Base-by-base conservation (phyloP, 2,797 vertebrate species). In the Hypotaenidia philippensis region DNA sequence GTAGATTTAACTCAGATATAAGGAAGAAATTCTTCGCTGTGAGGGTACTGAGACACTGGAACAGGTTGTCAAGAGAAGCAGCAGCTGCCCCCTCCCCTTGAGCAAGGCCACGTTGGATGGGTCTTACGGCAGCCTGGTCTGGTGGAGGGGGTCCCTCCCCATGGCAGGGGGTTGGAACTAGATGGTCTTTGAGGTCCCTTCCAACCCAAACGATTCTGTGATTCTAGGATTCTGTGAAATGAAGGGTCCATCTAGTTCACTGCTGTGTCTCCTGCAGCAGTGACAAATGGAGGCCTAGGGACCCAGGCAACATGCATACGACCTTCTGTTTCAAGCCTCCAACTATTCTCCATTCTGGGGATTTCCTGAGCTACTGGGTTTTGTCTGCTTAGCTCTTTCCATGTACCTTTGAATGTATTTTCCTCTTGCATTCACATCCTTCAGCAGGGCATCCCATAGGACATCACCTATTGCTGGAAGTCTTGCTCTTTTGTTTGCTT, bases 371-470 rank as follows among this genome's bases (percentile, higher is more conserved):
- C 61, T 68, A 21, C 32, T 70, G 65, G 19, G 25, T 82, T 75
- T 86, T 90, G 36, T 69, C 69, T 83, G 21, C 83, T 89, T 61
- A 81, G 45, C 47, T 84, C 61, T 92, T 91, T 88, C 64, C 38
- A 29, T 8, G 20, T 60, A 61, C 32, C 40, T 53, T 85, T 92
- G 61, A 50, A 53, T 45, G 5, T 34, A 8, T 36, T 15, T 74
- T 52, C 68, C 22, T 70, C 38, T 65, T 83, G 36, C 29, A 23
- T 78, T 86, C 11, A 5, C 25, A 26, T 68, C 21, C 49, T 85
- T 89, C 6, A 8, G 27, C 53, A 75, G 72, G 23, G 40, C 85
- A 23, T 84, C 66, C 15, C 11, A 4, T 18, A 60, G 13, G 31
- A 87, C 57, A 36, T 74, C 32, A 27, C 9, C 16, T 50, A 27